phyloP scores from a whole-genome alignment of 2,888 invertebrate species.

The Carabus problematicus region DNA sequence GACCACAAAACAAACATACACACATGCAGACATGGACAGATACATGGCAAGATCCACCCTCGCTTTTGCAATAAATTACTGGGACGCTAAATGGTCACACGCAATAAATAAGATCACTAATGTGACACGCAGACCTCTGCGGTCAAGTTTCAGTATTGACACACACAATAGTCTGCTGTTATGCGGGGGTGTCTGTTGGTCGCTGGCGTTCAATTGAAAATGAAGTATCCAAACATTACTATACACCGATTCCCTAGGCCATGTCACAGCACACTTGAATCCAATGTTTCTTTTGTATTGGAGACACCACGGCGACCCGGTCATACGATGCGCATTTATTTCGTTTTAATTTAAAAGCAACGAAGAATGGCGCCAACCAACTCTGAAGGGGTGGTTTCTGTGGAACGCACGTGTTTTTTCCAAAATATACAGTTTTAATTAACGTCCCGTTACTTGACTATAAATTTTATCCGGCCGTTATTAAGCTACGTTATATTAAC shows the following conservation, averaged over 20 bases:
- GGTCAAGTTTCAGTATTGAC: slow-evolving; percentile 7
- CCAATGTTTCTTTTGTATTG: slow-evolving; percentile 9
- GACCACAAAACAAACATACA: slow-evolving; percentile 16
- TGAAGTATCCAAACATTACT: slow-evolving; percentile 4
- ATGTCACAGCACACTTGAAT: background rate
- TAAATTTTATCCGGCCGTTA: no score
- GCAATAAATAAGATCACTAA: slow-evolving; percentile 40
- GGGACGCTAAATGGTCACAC: slow-evolving; percentile 40
- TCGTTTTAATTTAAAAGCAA: background rate
- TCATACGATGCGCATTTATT: slow-evolving; percentile 4
- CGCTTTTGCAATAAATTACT: slow-evolving; percentile 30
- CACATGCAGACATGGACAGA: background rate
- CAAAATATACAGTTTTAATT: no score
- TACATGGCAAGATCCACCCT: slow-evolving; percentile 24
- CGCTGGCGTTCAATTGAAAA: slow-evolving; percentile 9
- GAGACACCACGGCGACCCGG: background rate
- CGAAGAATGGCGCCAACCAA: background rate
- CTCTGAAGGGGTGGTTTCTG: no score
- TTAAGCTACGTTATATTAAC: no score
- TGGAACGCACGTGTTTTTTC: no score
- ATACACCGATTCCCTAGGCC: background rate
- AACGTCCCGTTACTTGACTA: no score
- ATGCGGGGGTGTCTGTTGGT: slow-evolving; percentile 5
- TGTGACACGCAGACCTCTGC: slow-evolving; percentile 30
- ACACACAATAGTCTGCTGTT: slow-evolving; percentile 1